phyloP scores from a whole-genome alignment of 2,888 invertebrate species.

The Hyposoter didymator region DNA sequence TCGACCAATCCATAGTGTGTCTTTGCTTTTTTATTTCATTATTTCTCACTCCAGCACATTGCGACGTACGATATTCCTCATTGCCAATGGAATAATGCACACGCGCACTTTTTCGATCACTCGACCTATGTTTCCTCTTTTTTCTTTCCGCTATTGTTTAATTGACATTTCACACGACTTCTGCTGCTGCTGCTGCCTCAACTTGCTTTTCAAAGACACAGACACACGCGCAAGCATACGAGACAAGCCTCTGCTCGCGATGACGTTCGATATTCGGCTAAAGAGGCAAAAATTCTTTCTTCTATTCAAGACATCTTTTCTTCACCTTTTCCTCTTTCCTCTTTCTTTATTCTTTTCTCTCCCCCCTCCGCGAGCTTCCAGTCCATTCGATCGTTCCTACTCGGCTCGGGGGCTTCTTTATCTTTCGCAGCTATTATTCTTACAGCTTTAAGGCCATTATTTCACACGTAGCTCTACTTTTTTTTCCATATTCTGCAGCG shows the following conservation, averaged over 20 bases:
- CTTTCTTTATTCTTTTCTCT: slow-evolving; percentile 10
- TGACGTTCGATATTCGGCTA: slow-evolving; percentile 26
- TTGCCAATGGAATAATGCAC: neutral
- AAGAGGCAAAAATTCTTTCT: slow-evolving; percentile 15
- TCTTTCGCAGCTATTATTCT: neutral
- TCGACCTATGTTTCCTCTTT: neutral
- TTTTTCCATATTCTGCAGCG: neutral
- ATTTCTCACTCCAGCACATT: slow-evolving; percentile 10
- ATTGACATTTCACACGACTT: slow-evolving; percentile 41
- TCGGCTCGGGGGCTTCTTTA: neutral
- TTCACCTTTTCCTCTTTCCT: slow-evolving; percentile 10
- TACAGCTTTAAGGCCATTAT: slow-evolving; percentile 23
- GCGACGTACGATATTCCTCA: neutral
- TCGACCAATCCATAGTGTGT: slow-evolving; percentile 38
- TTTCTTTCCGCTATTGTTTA: slow-evolving; percentile 28
- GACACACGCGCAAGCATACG: slow-evolving; percentile 25
- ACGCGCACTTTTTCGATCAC: neutral
- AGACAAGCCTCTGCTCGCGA: neutral
- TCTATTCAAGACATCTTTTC: slow-evolving; percentile 7
- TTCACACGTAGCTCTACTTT: slow-evolving; percentile 1
- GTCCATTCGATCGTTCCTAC: slow-evolving; percentile 19
- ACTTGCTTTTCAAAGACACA: slow-evolving; percentile 11
- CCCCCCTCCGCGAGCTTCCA: slow-evolving; percentile 27
- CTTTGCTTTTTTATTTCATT: neutral
- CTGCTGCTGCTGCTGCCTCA: slow-evolving; percentile 1